Conservation (phyloP, 2,797 vertebrate genomes). For the Protonibea diacanthus region DNA sequence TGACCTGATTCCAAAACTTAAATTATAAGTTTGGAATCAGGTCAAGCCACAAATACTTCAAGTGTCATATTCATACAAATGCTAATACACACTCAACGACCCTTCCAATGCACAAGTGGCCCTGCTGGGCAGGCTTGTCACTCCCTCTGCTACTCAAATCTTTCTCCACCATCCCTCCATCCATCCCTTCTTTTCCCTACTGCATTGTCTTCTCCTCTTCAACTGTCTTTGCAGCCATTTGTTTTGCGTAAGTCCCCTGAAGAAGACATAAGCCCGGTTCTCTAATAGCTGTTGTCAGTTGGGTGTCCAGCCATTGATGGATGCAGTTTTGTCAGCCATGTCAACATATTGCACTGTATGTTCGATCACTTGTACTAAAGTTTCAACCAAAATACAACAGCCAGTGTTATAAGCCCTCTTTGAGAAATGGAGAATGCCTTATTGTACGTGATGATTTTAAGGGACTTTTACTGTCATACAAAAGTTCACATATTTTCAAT, state of each 20-base stretch:
- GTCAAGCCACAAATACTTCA: constrained; percentile 7
- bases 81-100: constrained; percentile 6
- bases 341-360: constrained; percentile 27
- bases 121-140: constrained; percentile 56
- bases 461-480: not conserved
- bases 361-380: not conserved
- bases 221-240: constrained; percentile 54
- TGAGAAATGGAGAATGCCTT: not conserved
- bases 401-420: not conserved
- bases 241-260: constrained; percentile 40
- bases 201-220: constrained; percentile 28
- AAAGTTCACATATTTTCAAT: not conserved
- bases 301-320: constrained; percentile 4
- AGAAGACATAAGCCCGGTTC: constrained; percentile 24
- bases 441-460: not conserved
- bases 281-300: constrained; percentile 32
- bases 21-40: not conserved
- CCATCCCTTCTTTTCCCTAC: constrained; percentile 11
- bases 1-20: no score
- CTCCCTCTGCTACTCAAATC: constrained; percentile 50
- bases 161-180: constrained; percentile 33
- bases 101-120: constrained; percentile 30
- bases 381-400: not conserved
- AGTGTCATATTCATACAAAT: constrained; percentile 31
- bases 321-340: constrained; percentile 27